These are phyloP conservation scores for Chloroceryle aenea DNA, from an alignment of 2,113 vertebrate species.

Conservation along the genomic window DNA sequence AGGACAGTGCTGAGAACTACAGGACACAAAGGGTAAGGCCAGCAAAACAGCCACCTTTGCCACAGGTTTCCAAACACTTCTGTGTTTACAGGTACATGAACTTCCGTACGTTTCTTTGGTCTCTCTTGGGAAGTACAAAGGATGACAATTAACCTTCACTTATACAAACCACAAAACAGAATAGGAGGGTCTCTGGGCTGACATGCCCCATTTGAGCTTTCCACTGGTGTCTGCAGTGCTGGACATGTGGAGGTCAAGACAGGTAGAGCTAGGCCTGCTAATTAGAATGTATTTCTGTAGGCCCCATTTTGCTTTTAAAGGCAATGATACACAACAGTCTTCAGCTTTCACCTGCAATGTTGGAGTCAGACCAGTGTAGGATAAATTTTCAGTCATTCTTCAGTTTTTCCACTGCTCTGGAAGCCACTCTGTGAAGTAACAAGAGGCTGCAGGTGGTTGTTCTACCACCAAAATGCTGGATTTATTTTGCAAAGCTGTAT, in stretches of 20 bases:
- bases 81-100: slow-evolving; percentile 15
- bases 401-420: background rate
- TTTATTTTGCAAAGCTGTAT: background rate
- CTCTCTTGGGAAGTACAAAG: background rate
- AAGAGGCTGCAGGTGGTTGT: background rate
- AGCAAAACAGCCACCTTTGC: slow-evolving; percentile 28
- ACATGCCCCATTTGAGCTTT: background rate
- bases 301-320: background rate
- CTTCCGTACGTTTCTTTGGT: background rate
- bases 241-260: background rate
- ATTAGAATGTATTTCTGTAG: background rate
- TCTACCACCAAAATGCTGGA: background rate
- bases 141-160: slow-evolving; percentile 41
- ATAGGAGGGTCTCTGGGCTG: background rate
- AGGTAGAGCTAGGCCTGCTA: background rate
- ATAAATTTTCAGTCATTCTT: background rate
- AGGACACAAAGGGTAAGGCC: background rate
- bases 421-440: background rate
- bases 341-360: background rate
- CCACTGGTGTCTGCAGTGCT: background rate
- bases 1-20: background rate
- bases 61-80: background rate
- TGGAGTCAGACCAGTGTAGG: background rate
- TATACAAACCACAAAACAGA: background rate
- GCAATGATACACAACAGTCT: background rate